Evolutionary conservation across 2,113 vertebrate genomes (phyloP).

Genomic region (Scalopus aquaticus): DNA sequence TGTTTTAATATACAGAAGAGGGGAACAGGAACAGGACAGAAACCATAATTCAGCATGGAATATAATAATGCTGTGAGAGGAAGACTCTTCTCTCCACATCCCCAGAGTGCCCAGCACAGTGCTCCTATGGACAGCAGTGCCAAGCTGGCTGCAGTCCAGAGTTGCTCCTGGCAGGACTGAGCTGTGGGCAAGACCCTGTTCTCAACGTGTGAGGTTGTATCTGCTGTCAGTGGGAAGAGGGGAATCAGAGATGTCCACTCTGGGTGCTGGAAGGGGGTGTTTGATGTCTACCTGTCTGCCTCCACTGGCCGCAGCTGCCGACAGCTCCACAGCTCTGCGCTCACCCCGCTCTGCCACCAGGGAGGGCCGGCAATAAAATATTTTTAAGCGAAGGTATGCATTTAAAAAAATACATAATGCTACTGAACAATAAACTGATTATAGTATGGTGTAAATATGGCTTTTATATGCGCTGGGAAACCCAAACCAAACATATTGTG

Average conservation of each 20-base stretch:
- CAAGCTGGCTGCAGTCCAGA: neutral
- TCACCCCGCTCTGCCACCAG: too few relatives aligned
- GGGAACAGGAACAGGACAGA: neutral
- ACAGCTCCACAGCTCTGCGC: too few relatives aligned
- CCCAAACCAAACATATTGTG: too few relatives aligned
- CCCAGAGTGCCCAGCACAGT: neutral
- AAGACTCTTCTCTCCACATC: neutral
- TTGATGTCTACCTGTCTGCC: neutral
- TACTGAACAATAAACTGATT: too few relatives aligned
- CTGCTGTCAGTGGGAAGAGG: neutral
- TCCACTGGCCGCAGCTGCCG: too few relatives aligned
- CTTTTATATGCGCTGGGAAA: too few relatives aligned
- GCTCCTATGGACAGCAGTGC: accelerated
- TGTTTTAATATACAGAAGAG: neutral
- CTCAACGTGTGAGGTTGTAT: neutral
- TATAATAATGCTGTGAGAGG: neutral
- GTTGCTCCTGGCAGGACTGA: too few relatives aligned
- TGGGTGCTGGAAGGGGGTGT: neutral
- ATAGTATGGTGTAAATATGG: too few relatives aligned
- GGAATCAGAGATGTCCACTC: neutral
- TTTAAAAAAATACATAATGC: too few relatives aligned
- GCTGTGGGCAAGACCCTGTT: neutral
- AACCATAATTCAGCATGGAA: neutral
- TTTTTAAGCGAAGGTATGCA: too few relatives aligned
- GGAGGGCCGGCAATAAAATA: too few relatives aligned